Evolutionary conservation across 2,797 vertebrate genomes (phyloP).

Genomic region (Chromobotia macracanthus): DNA sequence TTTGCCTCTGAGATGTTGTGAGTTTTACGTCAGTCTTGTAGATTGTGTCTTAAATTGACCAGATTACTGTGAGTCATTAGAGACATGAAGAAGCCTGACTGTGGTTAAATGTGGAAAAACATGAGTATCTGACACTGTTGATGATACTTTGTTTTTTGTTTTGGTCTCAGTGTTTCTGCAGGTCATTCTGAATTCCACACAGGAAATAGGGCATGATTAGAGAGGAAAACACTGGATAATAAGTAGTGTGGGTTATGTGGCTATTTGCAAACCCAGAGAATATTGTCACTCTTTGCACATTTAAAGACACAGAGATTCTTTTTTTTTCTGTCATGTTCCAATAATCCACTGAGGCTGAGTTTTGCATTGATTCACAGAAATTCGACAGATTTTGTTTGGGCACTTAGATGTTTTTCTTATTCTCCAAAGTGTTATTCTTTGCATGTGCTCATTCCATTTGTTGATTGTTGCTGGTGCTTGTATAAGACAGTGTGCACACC

Average conservation of each 20-base stretch:
- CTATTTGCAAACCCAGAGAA: not conserved
- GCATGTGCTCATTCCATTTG: not conserved
- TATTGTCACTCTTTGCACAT: not conserved
- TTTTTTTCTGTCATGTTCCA: not conserved
- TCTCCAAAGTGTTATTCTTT: not conserved
- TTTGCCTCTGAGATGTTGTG: not conserved
- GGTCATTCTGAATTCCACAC: not conserved
- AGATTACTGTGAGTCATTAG: not conserved
- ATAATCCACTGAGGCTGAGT: not conserved
- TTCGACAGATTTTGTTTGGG: not conserved
- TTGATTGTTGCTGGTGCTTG: not conserved
- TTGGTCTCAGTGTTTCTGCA: not conserved
- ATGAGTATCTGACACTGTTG: not conserved
- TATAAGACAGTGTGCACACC: no score
- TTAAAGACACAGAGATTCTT: not conserved
- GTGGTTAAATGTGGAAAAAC: no score
- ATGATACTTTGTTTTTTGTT: not conserved
- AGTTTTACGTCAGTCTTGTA: not conserved
- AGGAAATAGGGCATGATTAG: no score
- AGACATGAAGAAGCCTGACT: no score
- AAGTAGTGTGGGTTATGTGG: not conserved
- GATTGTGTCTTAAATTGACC: not conserved
- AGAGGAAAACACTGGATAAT: not conserved
- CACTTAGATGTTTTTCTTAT: not conserved
- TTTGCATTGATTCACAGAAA: not conserved